Evolutionary conservation across 2,888 invertebrate species (phyloP).

Genomic region (Geophilus truncorum): DNA sequence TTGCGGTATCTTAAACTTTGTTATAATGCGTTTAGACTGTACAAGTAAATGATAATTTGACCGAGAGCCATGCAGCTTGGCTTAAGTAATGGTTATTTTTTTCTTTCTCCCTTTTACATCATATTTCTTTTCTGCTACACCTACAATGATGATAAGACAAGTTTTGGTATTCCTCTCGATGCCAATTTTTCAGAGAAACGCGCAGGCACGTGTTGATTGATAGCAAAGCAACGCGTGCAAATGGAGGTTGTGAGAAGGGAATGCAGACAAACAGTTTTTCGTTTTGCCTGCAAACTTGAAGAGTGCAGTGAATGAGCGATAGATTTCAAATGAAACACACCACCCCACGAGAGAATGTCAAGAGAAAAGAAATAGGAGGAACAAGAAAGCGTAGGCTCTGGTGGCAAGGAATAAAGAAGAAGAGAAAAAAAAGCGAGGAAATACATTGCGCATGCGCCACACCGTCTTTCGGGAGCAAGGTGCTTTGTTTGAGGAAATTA

Average conservation of each 20-base stretch:
- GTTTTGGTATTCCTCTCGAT: not conserved
- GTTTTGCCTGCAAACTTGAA: not conserved
- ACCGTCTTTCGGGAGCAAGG: not conserved
- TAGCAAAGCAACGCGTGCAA: constrained; percentile 6
- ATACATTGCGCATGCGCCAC: not conserved
- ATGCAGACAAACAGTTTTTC: constrained; percentile 8
- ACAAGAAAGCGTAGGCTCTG: not conserved
- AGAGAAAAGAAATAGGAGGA: not conserved
- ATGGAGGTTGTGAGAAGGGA: not conserved
- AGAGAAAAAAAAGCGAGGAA: not conserved
- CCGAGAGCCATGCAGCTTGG: too few species aligned
- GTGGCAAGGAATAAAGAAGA: too few species aligned
- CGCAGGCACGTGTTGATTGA: not conserved
- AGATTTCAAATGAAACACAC: constrained; percentile 7
- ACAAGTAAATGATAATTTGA: too few species aligned
- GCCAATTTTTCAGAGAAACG: not conserved
- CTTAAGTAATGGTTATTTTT: not conserved
- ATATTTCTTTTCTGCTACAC: not conserved
- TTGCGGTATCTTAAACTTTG: too few species aligned
- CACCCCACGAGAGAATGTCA: not conserved
- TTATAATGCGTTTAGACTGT: too few species aligned
- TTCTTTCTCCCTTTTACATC: not conserved
- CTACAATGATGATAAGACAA: not conserved
- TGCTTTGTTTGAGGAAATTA: constrained; percentile 7
- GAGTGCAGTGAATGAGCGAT: not conserved